A percentile compares a stretch with the other conserved stretches of the same genome.
These are phyloP conservation scores for Portunus trituberculatus DNA, from an alignment of 1,140 invertebrate species.

Conservation along the genomic window DNA sequence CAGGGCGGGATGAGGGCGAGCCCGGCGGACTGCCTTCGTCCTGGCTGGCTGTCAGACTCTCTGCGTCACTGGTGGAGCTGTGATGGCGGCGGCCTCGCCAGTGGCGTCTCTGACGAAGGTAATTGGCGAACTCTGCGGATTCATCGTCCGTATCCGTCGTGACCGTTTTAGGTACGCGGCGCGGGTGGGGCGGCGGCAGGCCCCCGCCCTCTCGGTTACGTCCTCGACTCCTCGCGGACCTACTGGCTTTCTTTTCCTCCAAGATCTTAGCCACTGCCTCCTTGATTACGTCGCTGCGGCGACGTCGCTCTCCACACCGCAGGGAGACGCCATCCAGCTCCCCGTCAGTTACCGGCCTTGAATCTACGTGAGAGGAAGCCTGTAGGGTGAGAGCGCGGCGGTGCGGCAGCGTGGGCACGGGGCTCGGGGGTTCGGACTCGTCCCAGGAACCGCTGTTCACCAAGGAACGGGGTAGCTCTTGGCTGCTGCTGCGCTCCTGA, in stretches of 20 bases:
- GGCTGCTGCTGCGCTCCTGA: conserved; percentile 53
- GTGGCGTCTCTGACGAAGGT: not conserved
- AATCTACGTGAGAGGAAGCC: not conserved
- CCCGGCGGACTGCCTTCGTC: not conserved
- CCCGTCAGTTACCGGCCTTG: conserved; percentile 30
- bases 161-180: not conserved
- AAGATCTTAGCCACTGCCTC: conserved; percentile 63
- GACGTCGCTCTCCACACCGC: not conserved
- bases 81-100: not conserved
- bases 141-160: conserved; percentile 51
- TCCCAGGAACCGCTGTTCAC: conserved; percentile 68
- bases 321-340: not conserved
- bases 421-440: conserved; percentile 62
- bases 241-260: conserved; percentile 41
- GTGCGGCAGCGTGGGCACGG: conserved; percentile 23
- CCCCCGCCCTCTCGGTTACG: not conserved
- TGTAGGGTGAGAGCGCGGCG: not conserved
- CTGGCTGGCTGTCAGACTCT: conserved; percentile 24
- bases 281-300: conserved; percentile 61
- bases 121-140: not conserved
- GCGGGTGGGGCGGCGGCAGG: not conserved
- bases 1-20: conserved; percentile 35
- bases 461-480: conserved; percentile 58
- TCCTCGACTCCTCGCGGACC: conserved; percentile 26
- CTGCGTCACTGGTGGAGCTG: conserved; percentile 6